A percentile compares a stretch with the other conserved stretches of the same genome.
Conservation (phyloP, 2,113 vertebrate species). For the Semnopithecus entellus region DNA sequence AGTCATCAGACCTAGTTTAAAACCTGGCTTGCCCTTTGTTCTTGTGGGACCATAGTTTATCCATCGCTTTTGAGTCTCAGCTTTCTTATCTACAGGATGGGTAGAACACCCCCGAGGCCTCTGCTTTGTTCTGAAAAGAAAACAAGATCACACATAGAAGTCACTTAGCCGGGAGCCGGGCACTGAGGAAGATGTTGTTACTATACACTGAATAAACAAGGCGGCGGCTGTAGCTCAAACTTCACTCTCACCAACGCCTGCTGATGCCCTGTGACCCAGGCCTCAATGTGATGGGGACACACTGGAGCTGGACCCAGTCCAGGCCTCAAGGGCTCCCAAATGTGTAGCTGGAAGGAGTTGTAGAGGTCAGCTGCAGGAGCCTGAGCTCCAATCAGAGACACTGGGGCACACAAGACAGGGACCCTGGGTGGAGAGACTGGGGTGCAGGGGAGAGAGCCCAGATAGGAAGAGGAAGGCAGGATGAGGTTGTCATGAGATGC, state of each 20-base stretch:
- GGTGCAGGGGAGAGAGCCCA: accelerated
- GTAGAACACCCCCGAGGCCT: no score
- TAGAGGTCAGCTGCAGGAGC: accelerated
- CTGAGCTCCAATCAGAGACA: not conserved
- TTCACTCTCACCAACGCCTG: accelerated
- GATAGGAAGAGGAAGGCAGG: not conserved
- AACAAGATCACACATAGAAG: not conserved
- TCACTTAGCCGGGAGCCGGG: not conserved
- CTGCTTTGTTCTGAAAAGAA: not conserved
- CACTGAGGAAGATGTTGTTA: not conserved
- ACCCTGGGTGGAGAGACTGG: not conserved
- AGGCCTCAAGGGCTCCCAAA: not conserved
- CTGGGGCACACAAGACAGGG: not conserved
- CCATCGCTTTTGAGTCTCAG: not conserved
- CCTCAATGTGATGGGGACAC: not conserved
- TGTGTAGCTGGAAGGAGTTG: not conserved
- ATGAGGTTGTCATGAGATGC: accelerated
- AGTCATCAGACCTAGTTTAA: not conserved
- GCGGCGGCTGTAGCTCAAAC: no score
- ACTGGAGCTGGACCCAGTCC: not conserved
- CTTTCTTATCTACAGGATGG: not conserved
- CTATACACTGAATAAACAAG: no score
- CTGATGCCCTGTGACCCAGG: not conserved
- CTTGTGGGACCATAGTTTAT: not conserved
- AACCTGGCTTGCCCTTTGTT: not conserved